A percentile compares a stretch with the other conserved stretches of the same genome.
Conservation (phyloP, 2,888 invertebrate species). For the Tubulanus polymorphus region DNA sequence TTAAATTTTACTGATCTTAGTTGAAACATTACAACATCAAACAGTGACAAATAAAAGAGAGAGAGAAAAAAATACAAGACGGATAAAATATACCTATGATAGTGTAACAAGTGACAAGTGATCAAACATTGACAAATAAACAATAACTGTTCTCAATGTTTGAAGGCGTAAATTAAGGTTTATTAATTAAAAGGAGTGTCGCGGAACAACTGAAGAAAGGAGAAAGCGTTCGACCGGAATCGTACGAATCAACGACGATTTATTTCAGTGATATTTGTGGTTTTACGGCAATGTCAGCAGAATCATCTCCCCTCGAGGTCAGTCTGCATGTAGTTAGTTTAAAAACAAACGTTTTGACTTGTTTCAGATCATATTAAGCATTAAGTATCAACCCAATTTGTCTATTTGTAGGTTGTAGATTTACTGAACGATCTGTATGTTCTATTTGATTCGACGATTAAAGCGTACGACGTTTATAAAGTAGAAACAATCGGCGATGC, state of each 20-base stretch:
- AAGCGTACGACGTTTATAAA: conserved; percentile 62
- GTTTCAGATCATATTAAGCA: too few species aligned
- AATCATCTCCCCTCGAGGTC: conserved; percentile 65
- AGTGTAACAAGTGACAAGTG: too few species aligned
- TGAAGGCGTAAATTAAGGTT: too few species aligned
- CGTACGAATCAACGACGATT: conserved; percentile 87
- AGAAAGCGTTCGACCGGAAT: conserved; percentile 83
- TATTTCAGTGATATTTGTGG: conserved; percentile 93
- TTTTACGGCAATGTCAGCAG: conserved; percentile 80
- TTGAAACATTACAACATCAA: too few species aligned
- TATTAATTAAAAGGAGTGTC: conserved; percentile 56
- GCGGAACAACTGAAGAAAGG: conserved; percentile 89
- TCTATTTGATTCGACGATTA: conserved; percentile 81
- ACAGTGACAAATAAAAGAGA: too few species aligned
- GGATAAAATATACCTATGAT: too few species aligned
- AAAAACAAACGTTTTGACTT: too few species aligned
- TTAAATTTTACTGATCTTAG: too few species aligned
- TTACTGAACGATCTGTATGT: conserved; percentile 84
- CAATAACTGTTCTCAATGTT: background rate
- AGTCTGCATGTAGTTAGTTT: conserved; percentile 1
- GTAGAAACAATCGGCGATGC: conserved; percentile 49
- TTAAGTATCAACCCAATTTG: too few species aligned
- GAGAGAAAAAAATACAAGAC: too few species aligned
- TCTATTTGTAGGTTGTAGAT: conserved; percentile 71
- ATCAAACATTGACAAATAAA: too few species aligned